Base-by-base conservation (phyloP, 2,113 vertebrate species). In the Gavialis gangeticus region DNA sequence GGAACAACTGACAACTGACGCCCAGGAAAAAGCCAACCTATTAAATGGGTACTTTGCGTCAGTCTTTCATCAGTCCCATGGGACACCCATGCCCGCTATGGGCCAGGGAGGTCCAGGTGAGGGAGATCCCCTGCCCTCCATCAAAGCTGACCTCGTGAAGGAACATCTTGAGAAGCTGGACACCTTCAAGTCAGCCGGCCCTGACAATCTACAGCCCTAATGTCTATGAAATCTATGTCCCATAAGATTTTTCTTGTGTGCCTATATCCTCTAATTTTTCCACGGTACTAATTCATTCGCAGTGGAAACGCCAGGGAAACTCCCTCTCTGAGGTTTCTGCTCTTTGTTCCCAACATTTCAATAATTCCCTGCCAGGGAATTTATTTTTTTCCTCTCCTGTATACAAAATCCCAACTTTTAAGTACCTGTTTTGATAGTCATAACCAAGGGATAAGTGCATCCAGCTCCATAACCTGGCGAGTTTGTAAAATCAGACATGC, bases 261-360 rank as follows among this genome's bases (percentile, higher is more conserved):
- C 1, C 21, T 0, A 3, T 69, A 2, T 1, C 67, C 1, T 0
- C 6, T 2, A 10, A 1, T 2, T 0, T 46, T 21, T 4, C n/a
- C 2, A 13, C 4, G 2, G 30, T 7, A 9, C 56, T 25, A 1
- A 0, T 25, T 3, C 17, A 9, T 28, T 28, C 0, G 0, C 1
- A 9, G 55, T 0, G 5, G 6, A 19, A 22, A 2, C 3, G 30
- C 3, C 3, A 2, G 27, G 17, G 12, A 34, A 46, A 22, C 22
- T 27, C 22, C 27, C 4, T 1, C 14, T 34, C 46, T 3, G 6
- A 22, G 71, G 4, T 73, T 12, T 24, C 19, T 71, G 37, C 12
- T 71, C 30, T 21, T 71, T 37, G 30, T 71, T 37, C 37, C 37
- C 34, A 71, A 71, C 60, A 1, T 5, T 13, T 10, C 3, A 71